Evolutionary conservation across 2,113 vertebrate species (phyloP).

Genomic region (Phycodurus eques): DNA sequence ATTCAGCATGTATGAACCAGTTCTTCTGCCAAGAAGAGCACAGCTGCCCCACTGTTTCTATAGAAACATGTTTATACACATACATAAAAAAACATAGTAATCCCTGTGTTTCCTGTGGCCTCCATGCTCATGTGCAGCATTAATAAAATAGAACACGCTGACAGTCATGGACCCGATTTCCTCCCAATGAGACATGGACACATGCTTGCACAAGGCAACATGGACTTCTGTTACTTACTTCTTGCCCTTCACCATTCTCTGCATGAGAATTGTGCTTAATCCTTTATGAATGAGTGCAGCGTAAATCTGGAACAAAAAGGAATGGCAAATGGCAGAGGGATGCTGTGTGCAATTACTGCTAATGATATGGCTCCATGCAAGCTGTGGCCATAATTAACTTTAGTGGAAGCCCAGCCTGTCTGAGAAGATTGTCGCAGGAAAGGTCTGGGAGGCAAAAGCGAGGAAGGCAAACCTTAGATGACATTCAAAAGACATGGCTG

Average conservation of each 20-base stretch:
- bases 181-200: constrained; percentile 14
- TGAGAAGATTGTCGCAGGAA: constrained; percentile 38
- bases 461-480: constrained; percentile 26
- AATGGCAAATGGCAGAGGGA: constrained; percentile 52
- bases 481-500: constrained; percentile 40
- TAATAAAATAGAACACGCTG: constrained; percentile 18
- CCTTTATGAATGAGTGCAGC: constrained; percentile 46
- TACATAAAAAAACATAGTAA: constrained; percentile 51
- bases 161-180: constrained; percentile 4
- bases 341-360: constrained; percentile 63
- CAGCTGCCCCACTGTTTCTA: constrained; percentile 48
- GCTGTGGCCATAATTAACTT: constrained; percentile 65
- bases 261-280: constrained; percentile 1
- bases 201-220: constrained; percentile 9
- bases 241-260: constrained; percentile 2
- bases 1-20: constrained; percentile 22
- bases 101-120: constrained; percentile 41
- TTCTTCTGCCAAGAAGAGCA: constrained; percentile 21
- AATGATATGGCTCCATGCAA: constrained; percentile 65
- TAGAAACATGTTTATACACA: constrained; percentile 50
- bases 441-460: constrained; percentile 26
- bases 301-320: constrained; percentile 41
- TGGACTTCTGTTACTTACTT: constrained; percentile 10
- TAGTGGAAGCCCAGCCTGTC: constrained; percentile 42
- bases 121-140: constrained; percentile 13